A percentile compares a stretch with the other conserved stretches of the same genome.
phyloP scores from a whole-genome alignment of 2,888 invertebrate genomes.

The Cataglyphis albicans region DNA sequence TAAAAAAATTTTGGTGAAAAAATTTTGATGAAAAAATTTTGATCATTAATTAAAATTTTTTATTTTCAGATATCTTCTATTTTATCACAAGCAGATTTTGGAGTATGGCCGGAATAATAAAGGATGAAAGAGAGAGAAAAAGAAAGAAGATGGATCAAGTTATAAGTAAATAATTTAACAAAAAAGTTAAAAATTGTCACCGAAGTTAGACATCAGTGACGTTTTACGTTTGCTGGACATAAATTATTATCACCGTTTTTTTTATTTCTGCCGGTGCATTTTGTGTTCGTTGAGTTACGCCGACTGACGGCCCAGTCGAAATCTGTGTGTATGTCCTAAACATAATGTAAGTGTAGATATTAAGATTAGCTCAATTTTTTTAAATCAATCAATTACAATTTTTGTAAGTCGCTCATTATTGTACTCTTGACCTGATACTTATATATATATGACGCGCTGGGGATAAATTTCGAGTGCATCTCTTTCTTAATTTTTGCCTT shows the following conservation, averaged over 20 bases:
- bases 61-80: conserved; percentile 94
- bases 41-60: conserved; percentile 57
- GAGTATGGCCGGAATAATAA: conserved; percentile 89
- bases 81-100: conserved; percentile 98
- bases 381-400: conserved; percentile 74
- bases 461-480: conserved; percentile 51
- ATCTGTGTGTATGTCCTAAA: conserved; percentile 67
- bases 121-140: conserved; percentile 72
- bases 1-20: background rate
- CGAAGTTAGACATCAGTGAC: conserved; percentile 17
- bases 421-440: conserved; percentile 74
- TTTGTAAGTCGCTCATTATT: conserved; percentile 81
- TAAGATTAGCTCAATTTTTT: conserved; percentile 83
- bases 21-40: background rate
- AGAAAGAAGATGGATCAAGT: conserved; percentile 64
- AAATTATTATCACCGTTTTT: conserved; percentile 40
- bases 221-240: conserved; percentile 36
- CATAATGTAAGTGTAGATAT: conserved; percentile 74
- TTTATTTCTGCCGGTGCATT: conserved; percentile 41
- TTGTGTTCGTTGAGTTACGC: conserved; percentile 56
- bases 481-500: conserved; percentile 20
- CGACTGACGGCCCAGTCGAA: conserved; percentile 53
- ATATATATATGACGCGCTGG: conserved; percentile 69
- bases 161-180: conserved; percentile 71
- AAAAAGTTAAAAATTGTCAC: background rate